A percentile compares a stretch with the other conserved stretches of the same genome.
Evolutionary conservation across 1,140 invertebrate species (phyloP).

Genomic region (Marisa cornuarietis): DNA sequence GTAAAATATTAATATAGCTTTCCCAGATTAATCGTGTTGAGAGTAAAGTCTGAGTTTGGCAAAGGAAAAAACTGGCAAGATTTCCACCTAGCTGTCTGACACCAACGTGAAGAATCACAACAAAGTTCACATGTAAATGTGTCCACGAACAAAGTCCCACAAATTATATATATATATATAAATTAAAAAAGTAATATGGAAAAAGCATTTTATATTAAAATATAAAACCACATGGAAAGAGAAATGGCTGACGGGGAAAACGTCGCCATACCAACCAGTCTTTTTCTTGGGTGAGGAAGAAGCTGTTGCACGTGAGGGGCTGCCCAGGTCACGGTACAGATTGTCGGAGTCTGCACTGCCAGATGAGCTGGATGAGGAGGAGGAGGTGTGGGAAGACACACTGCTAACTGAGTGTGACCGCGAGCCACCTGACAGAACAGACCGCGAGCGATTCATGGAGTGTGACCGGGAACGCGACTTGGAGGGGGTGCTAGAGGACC

Average conservation of each 20-base stretch:
- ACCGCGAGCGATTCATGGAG: constrained; percentile 39
- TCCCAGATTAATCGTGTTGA: too few relatives aligned
- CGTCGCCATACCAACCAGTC: constrained; percentile 19
- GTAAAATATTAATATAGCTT: too few relatives aligned
- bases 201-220: too few relatives aligned
- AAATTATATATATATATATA: too few relatives aligned
- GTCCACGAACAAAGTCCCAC: not conserved
- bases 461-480: constrained; percentile 55
- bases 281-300: constrained; percentile 27
- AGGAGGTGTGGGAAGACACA: constrained; percentile 38
- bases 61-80: too few relatives aligned
- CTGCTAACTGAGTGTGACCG: constrained; percentile 54
- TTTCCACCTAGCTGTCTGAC: too few relatives aligned
- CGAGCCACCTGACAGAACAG: constrained; percentile 62
- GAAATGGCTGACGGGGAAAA: too few relatives aligned
- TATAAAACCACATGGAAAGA: too few relatives aligned
- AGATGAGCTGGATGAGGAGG: constrained; percentile 44
- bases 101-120: too few relatives aligned
- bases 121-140: too few relatives aligned
- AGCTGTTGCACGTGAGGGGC: constrained; percentile 22
- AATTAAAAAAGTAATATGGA: too few relatives aligned
- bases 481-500: constrained; percentile 62
- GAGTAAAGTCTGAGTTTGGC: too few relatives aligned
- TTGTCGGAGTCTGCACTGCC: constrained; percentile 56
- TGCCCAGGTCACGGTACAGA: constrained; percentile 53